Evolutionary conservation across 2,888 invertebrate genomes (phyloP), one percentile per base, ranked within the genome.

Genomic region (Hofmannophila pseudospretella): DNA sequence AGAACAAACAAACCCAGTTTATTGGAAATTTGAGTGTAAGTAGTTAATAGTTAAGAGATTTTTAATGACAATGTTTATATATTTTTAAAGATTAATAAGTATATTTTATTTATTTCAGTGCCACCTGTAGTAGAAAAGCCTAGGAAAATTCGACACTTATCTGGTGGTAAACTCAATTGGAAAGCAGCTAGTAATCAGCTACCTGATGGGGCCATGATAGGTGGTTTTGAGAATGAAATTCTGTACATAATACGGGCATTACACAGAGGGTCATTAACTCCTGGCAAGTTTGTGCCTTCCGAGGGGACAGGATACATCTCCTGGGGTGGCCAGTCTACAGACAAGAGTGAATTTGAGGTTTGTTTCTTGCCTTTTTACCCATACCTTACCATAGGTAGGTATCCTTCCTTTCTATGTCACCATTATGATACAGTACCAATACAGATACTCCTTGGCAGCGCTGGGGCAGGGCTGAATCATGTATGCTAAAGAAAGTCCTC

Each of bases 311-410:
- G 90, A 51, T 94, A 91, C 60, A 67, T 94, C 5, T 80, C 94
- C 32, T 95, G 93, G 92, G 94, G 94, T 3, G 92, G 92, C 11
- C 80, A 68, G 11, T 94, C 93, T 63, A 91, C 93, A 54, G 80
- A 85, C n/a, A 91, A 92, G 57, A 54, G 70, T 11, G 88, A 91
- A 26, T 94, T 93, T 66, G 91, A 95, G 81, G 91, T 90, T 58
- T n/a, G 35, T 16, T n/a, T n/a, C n/a, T n/a, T n/a, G n/a, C n/a
- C n/a, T n/a, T n/a, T n/a, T n/a, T n/a, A n/a, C n/a, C n/a, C n/a
- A n/a, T n/a, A n/a, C n/a, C n/a, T n/a, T n/a, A n/a, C n/a, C n/a
- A n/a, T n/a, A n/a, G n/a, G n/a, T n/a, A n/a, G n/a, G n/a, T n/a
- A n/a, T n/a, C 5, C 19, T 19, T 26, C 19, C 19, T 19, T 19